Percentiles rank a stretch among this genome's conserved stretches.
phyloP scores from a whole-genome alignment of 1,140 invertebrate species.

The Asobara japonica region DNA sequence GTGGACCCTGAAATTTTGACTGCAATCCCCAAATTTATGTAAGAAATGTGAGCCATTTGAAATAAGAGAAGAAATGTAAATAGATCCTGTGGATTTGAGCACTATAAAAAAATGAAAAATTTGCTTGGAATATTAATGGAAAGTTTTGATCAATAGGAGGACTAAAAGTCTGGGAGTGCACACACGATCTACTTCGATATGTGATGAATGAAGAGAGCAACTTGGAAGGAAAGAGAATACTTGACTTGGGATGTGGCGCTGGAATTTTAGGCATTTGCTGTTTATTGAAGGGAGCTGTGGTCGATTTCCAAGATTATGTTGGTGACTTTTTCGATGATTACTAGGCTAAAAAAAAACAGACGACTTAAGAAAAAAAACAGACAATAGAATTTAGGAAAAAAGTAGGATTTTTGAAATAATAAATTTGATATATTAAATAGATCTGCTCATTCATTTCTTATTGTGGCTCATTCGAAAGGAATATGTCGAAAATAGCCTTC shows the following conservation, averaged over 20 bases:
- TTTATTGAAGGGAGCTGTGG: conserved; percentile 72
- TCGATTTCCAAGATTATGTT: conserved; percentile 94
- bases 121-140: conserved; percentile 22
- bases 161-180: conserved; percentile 91
- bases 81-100: too few relatives aligned
- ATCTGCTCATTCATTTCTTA: too few relatives aligned
- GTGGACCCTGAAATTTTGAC: too few relatives aligned
- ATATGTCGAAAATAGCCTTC: too few relatives aligned
- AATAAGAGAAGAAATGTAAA: too few relatives aligned
- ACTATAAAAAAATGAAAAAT: conserved; percentile 35
- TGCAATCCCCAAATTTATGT: too few relatives aligned
- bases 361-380: too few relatives aligned
- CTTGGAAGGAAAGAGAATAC: conserved; percentile 68
- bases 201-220: conserved; percentile 63
- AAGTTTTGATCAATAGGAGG: conserved; percentile 72
- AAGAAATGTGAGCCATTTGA: too few relatives aligned
- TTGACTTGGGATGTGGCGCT: conserved; percentile 89
- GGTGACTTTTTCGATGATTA: conserved; percentile 52
- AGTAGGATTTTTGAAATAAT: too few relatives aligned
- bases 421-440: too few relatives aligned
- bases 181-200: conserved; percentile 78
- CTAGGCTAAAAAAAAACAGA: not conserved
- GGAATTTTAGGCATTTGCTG: conserved; percentile 83
- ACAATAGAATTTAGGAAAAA: too few relatives aligned
- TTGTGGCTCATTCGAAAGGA: too few relatives aligned